Evolutionary conservation across 2,113 vertebrate species (phyloP).

Genomic region (Halcyon senegalensis): DNA sequence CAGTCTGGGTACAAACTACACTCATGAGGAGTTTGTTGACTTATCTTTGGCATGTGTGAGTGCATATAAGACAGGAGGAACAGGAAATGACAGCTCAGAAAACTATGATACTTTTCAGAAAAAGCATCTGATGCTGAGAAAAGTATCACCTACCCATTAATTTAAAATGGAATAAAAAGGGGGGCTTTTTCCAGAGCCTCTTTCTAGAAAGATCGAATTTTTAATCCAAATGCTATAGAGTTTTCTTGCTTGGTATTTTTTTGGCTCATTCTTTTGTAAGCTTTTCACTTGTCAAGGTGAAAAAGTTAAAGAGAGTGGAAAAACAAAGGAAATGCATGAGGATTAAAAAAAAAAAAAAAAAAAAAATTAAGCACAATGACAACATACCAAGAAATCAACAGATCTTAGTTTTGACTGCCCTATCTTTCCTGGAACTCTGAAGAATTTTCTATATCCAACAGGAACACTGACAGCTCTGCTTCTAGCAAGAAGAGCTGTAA

Average conservation of each 20-base stretch:
- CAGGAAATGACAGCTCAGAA: neutral
- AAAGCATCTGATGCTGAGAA: neutral
- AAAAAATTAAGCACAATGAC: neutral
- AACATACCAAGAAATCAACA: neutral
- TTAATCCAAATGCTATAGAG: neutral
- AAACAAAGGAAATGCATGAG: neutral
- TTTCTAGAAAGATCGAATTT: neutral
- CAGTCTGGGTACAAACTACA: neutral
- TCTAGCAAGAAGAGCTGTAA: neutral
- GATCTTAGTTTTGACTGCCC: neutral
- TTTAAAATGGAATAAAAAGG: neutral
- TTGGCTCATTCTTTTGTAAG: neutral
- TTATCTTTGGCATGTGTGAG: neutral
- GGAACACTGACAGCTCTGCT: neutral
- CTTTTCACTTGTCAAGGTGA: neutral
- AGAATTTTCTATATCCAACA: neutral
- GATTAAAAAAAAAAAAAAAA: neutral
- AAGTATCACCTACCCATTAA: neutral
- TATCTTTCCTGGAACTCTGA: neutral
- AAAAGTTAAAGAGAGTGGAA: neutral
- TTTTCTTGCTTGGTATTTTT: neutral
- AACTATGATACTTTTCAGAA: neutral
- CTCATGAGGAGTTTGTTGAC: neutral
- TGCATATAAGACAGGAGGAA: neutral
- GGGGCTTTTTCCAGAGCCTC: neutral